A percentile compares a stretch with the other conserved stretches of the same genome.
Conservation (phyloP, 2,888 invertebrate species). For the Lamellibrachia columna region DNA sequence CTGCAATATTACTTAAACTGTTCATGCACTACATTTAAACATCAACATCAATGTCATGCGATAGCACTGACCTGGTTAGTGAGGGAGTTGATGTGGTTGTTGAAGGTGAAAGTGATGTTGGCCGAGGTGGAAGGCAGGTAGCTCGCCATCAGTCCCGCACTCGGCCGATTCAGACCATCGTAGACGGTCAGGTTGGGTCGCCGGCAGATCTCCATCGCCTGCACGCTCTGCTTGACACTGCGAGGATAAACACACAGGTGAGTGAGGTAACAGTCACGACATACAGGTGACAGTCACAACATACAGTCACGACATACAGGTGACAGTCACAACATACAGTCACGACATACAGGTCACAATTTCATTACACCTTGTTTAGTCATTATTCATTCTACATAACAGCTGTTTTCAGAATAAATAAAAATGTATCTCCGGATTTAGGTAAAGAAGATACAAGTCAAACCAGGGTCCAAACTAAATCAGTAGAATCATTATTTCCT, state of each 20-base stretch:
- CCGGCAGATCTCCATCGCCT: constrained; percentile 92
- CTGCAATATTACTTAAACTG: background rate
- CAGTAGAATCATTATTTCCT: background rate
- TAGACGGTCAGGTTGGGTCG: constrained; percentile 63
- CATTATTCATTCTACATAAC: background rate
- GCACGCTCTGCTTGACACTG: constrained; percentile 91
- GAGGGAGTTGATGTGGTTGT: constrained; percentile 73
- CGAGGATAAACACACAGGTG: constrained; percentile 28
- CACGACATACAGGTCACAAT: background rate
- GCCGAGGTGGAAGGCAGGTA: constrained; percentile 76
- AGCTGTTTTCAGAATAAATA: background rate
- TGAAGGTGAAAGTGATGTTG: constrained; percentile 90
- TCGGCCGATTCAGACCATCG: constrained; percentile 40
- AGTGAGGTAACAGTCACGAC: background rate
- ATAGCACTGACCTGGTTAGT: constrained; percentile 61
- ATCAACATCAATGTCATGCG: background rate
- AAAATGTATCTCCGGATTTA: background rate
- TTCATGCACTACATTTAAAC: background rate
- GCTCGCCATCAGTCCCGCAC: background rate
- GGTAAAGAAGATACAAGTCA: background rate
- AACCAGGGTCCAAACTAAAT: background rate
- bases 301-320: constrained; percentile 13
- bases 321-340: background rate
- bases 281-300: background rate
- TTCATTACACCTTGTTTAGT: background rate